Conservation (phyloP, 2,888 invertebrate species). For the Autographa gamma region DNA sequence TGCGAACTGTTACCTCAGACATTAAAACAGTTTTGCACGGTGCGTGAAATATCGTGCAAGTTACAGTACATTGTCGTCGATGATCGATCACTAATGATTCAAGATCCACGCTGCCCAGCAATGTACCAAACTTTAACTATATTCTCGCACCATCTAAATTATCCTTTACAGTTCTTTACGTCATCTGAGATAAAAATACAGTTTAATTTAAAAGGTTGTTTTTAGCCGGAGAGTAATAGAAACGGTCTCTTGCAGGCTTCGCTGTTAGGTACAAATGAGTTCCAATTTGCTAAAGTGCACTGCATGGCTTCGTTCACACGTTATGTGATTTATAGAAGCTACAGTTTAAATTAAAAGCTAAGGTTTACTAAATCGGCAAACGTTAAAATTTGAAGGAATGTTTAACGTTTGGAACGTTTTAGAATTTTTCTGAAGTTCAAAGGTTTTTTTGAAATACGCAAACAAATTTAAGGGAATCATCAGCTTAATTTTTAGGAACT, state of each 20-base stretch:
- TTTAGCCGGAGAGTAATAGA: constrained; percentile 1
- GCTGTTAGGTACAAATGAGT: background rate
- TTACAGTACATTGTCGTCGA: too few species aligned
- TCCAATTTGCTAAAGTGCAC: constrained; percentile 1
- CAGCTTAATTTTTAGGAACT: too few species aligned
- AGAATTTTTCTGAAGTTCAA: too few species aligned
- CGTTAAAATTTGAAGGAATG: background rate
- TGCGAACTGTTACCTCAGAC: background rate
- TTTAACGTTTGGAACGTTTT: background rate
- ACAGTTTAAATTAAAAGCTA: background rate
- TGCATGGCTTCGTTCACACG: constrained; percentile 7
- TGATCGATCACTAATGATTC: too few species aligned
- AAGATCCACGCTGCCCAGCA: too few species aligned
- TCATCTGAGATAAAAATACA: background rate
- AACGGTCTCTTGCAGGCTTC: background rate
- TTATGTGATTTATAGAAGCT: background rate
- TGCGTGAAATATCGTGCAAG: too few species aligned
- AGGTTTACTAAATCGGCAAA: background rate
- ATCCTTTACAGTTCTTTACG: too few species aligned
- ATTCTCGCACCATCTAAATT: too few species aligned
- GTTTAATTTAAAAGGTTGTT: background rate
- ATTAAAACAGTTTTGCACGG: too few species aligned
- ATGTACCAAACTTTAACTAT: too few species aligned
- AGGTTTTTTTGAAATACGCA: too few species aligned
- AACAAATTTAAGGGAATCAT: too few species aligned